phyloP scores from a whole-genome alignment of 2,113 vertebrate species.

The Himantopus leucocephalus region DNA sequence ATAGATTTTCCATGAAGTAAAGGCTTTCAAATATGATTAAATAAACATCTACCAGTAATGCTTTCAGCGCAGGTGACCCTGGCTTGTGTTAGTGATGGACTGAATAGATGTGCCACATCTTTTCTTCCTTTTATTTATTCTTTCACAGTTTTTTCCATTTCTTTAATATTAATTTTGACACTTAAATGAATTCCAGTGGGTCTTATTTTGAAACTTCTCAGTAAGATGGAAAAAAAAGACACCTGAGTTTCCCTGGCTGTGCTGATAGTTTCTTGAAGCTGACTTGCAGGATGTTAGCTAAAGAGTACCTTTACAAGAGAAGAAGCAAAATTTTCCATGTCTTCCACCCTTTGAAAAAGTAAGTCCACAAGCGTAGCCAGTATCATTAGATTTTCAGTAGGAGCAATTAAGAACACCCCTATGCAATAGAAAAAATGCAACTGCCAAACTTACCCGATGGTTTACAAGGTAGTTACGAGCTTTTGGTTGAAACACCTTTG shows the following conservation, averaged over 20 bases:
- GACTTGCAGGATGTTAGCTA: neutral
- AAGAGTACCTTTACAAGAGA: neutral
- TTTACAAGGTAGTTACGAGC: neutral
- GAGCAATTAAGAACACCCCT: neutral
- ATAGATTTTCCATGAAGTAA: neutral
- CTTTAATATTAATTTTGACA: neutral
- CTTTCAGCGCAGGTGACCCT: neutral
- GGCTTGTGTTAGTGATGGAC: neutral
- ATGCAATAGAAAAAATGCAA: neutral
- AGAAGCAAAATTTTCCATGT: neutral
- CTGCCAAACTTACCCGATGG: neutral
- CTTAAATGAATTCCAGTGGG: neutral
- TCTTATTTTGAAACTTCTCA: neutral
- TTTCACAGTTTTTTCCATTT: neutral
- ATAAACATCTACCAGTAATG: neutral
- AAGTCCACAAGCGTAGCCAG: neutral
- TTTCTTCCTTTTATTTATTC: neutral
- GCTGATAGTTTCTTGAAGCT: neutral
- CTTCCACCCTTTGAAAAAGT: neutral
- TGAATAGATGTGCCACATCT: neutral
- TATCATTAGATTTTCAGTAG: neutral
- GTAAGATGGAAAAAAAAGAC: neutral
- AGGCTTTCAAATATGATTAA: slow-evolving; percentile 6
- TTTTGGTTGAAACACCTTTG: neutral
- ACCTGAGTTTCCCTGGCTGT: neutral